Evolutionary conservation across 1,140 invertebrate species (phyloP).

Genomic region (Bombus sylvicola): DNA sequence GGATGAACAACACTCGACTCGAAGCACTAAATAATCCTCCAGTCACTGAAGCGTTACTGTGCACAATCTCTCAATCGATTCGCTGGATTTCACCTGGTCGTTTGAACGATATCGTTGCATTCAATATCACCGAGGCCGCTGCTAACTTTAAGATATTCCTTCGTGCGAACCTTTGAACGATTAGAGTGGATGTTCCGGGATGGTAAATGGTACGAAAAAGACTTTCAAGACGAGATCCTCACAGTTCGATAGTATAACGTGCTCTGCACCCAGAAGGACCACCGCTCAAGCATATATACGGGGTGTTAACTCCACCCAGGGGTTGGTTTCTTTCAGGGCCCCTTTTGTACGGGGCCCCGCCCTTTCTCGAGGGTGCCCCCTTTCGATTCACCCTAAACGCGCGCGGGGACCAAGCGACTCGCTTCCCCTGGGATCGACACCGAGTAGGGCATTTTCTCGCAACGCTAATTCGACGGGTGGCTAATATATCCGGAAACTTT

Average conservation of each 20-base stretch:
- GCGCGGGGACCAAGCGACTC: constrained; percentile 11
- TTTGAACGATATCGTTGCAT: not conserved
- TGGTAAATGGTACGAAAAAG: too few species aligned
- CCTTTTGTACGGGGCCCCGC: constrained; percentile 74
- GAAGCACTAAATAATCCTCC: constrained; percentile 44
- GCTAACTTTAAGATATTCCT: not conserved
- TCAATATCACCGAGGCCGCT: not conserved
- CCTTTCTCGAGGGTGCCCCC: constrained; percentile 71
- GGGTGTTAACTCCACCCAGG: constrained; percentile 81
- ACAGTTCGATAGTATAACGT: constrained; percentile 61
- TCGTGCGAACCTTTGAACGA: not conserved
- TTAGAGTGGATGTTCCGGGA: not conserved
- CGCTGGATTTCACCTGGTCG: not conserved
- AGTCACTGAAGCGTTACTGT: constrained; percentile 31
- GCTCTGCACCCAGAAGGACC: constrained; percentile 68
- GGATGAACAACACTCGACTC: constrained; percentile 7
- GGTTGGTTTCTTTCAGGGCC: constrained; percentile 77
- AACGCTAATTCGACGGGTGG: constrained; percentile 78
- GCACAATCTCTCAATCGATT: constrained; percentile 21
- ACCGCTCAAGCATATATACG: constrained; percentile 69
- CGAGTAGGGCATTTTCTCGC: constrained; percentile 75
- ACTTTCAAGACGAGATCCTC: constrained; percentile 14
- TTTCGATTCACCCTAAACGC: constrained; percentile 57
- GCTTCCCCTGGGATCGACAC: constrained; percentile 70
- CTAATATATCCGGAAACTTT: constrained; percentile 72